Evolutionary conservation across 2,888 invertebrate genomes (phyloP).

Genomic region (Thymelicus acteon): DNA sequence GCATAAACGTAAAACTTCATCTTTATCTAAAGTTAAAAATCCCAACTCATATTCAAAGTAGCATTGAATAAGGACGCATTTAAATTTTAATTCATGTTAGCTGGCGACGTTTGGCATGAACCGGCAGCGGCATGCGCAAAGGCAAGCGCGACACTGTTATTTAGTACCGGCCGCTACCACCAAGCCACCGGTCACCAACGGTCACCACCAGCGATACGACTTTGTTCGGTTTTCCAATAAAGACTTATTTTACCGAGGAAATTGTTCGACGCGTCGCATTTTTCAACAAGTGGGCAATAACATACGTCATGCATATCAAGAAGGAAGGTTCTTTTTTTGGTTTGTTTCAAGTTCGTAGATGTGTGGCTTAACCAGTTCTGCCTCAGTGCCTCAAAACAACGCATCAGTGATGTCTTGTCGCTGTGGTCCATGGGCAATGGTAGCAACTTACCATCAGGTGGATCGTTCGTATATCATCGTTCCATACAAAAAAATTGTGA

Average conservation of each 20-base stretch:
- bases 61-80: neutral
- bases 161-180: conserved; percentile 71
- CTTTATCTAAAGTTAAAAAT: neutral
- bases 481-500: too few relatives aligned
- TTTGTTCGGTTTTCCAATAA: conserved; percentile 25
- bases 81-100: neutral
- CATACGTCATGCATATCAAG: neutral
- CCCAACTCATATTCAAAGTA: neutral
- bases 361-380: too few relatives aligned
- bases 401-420: too few relatives aligned
- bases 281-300: conserved; percentile 6
- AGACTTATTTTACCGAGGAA: conserved; percentile 15
- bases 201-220: conserved; percentile 40
- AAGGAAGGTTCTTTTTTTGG: too few relatives aligned
- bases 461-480: too few relatives aligned
- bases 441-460: too few relatives aligned
- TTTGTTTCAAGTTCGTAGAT: too few relatives aligned
- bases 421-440: too few relatives aligned
- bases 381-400: too few relatives aligned
- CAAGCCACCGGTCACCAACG: conserved; percentile 61
- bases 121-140: conserved; percentile 73
- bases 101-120: conserved; percentile 44
- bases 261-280: conserved; percentile 5
- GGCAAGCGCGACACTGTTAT: conserved; percentile 81
- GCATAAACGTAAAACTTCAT: too few relatives aligned